Evolutionary conservation across 2,797 vertebrate genomes (phyloP).

Genomic region (Emydoidea blandingii): DNA sequence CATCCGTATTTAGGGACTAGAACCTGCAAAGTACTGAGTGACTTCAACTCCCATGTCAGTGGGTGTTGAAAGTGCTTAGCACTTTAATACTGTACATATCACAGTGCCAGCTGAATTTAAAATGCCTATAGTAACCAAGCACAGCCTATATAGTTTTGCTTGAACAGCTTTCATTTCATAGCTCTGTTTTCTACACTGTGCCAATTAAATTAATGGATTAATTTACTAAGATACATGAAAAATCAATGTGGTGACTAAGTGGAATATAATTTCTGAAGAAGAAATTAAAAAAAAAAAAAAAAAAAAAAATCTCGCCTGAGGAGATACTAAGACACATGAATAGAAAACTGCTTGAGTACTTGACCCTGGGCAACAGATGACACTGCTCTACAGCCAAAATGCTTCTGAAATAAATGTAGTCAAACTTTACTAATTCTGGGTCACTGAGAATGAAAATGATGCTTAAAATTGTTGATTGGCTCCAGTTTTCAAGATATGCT

Average conservation of each 20-base stretch:
- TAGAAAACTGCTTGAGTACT: not conserved
- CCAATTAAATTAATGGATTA: not conserved
- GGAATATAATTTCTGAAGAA: not conserved
- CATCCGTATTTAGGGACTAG: not conserved
- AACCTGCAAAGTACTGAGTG: not conserved
- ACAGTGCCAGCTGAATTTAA: not conserved
- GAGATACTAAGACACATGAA: not conserved
- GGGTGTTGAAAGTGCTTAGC: not conserved
- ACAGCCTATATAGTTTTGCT: not conserved
- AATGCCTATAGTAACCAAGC: not conserved
- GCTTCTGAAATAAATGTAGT: too few species aligned
- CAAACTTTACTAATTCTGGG: too few species aligned
- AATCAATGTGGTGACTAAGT: not conserved
- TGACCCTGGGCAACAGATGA: not conserved
- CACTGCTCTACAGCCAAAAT: too few species aligned
- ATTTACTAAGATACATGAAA: not conserved
- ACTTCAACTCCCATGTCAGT: not conserved
- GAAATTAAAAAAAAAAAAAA: not conserved
- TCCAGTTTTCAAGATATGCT: too few species aligned
- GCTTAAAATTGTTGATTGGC: too few species aligned
- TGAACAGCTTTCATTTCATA: not conserved
- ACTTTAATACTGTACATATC: not conserved
- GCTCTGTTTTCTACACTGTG: accelerated
- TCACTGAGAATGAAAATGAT: too few species aligned
- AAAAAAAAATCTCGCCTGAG: not conserved